These are phyloP conservation scores for Heliconius ethilla DNA, from an alignment of 2,888 invertebrate species.

Conservation along the genomic window DNA sequence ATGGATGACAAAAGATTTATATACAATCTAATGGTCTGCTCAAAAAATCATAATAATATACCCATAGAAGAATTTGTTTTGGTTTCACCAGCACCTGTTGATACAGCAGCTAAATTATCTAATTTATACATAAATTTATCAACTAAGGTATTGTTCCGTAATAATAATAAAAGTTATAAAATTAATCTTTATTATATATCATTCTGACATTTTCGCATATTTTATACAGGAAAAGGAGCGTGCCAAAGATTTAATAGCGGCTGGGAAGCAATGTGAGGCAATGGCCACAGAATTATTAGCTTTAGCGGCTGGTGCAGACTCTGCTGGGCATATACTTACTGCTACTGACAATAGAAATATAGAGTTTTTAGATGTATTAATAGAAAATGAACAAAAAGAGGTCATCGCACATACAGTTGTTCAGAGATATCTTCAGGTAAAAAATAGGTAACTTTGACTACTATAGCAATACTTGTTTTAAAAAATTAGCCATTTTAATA, in stretches of 20 bases:
- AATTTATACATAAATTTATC: slow-evolving; percentile 94
- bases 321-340: slow-evolving; percentile 95
- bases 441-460: slow-evolving; percentile 81
- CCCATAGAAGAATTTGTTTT: slow-evolving; percentile 98
- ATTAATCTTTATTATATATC: neutral
- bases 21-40: slow-evolving; percentile 98
- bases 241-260: slow-evolving; percentile 96
- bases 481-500: slow-evolving; percentile 32
- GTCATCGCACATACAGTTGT: slow-evolving; percentile 98
- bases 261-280: slow-evolving; percentile 97
- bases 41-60: slow-evolving; percentile 96
- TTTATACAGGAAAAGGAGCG: slow-evolving; percentile 93
- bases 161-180: neutral
- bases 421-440: slow-evolving; percentile 96
- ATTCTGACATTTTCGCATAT: neutral
- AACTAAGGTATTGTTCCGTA: slow-evolving; percentile 83
- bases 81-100: slow-evolving; percentile 99
- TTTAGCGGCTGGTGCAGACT: slow-evolving; percentile 95
- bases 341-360: slow-evolving; percentile 96
- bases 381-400: slow-evolving; percentile 99
- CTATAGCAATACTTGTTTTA: slow-evolving; percentile 45
- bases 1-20: slow-evolving; percentile 99
- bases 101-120: slow-evolving; percentile 98
- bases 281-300: slow-evolving; percentile 98
- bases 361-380: slow-evolving; percentile 97